A percentile compares a stretch with the other conserved stretches of the same genome.
Evolutionary conservation across 2,113 vertebrate species (phyloP).

Genomic region (Thomomys bottae): DNA sequence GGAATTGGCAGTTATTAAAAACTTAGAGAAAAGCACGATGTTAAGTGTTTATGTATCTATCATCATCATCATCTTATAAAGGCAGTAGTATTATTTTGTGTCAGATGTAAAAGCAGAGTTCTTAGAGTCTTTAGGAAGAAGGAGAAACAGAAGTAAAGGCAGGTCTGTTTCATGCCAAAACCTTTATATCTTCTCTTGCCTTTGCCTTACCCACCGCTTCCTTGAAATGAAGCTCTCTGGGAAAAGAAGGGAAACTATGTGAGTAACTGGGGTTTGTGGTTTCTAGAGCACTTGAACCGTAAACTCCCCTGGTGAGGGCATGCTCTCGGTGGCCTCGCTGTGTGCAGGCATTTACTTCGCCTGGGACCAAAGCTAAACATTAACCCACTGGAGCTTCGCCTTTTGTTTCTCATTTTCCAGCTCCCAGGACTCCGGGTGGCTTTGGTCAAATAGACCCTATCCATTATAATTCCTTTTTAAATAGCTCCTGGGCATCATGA

Average conservation of each 20-base stretch:
- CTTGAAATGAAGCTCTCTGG: slow-evolving; percentile 29
- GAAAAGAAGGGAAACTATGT: not conserved
- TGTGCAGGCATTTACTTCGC: slow-evolving; percentile 7
- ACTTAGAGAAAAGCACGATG: not conserved
- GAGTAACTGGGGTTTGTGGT: not conserved
- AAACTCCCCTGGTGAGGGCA: slow-evolving; percentile 6
- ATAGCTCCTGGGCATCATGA: slow-evolving; percentile 40
- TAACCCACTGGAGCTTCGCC: slow-evolving; percentile 43
- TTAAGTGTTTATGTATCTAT: not conserved
- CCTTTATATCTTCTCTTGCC: not conserved
- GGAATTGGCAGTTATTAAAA: not conserved
- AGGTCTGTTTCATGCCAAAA: not conserved
- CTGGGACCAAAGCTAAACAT: slow-evolving; percentile 68
- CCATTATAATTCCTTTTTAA: slow-evolving; percentile 15
- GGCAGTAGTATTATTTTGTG: not conserved
- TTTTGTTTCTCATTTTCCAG: slow-evolving; percentile 49
- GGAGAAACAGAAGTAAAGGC: not conserved
- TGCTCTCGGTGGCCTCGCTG: not conserved
- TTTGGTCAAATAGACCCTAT: slow-evolving; percentile 44
- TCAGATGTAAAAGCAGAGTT: not conserved
- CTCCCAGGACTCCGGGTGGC: not conserved
- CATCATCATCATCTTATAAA: not conserved
- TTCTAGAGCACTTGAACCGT: slow-evolving; percentile 51
- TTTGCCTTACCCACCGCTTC: not conserved
- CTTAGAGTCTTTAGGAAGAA: not conserved